Conservation (phyloP, 1,140 invertebrate species). For the Calephelis virginiensis region DNA sequence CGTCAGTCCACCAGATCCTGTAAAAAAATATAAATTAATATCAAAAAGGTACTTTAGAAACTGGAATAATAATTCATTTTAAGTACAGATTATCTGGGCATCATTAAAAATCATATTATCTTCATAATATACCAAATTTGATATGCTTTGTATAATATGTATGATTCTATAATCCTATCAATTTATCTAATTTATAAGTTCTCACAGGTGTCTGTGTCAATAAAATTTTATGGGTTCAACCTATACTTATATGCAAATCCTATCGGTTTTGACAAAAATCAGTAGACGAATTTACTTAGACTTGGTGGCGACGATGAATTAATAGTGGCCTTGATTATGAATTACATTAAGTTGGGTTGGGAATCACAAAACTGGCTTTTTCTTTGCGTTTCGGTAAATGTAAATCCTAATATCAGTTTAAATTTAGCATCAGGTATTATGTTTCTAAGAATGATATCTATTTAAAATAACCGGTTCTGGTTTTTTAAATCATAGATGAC, state of each 20-base stretch:
- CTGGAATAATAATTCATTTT: background rate
- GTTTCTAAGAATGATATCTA: too few species aligned
- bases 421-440: too few species aligned
- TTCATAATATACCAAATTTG: too few species aligned
- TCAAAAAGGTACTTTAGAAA: conserved; percentile 13
- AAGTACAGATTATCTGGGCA: too few species aligned
- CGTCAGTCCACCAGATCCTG: conserved; percentile 83
- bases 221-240: conserved; percentile 69
- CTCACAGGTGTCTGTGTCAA: conserved; percentile 62
- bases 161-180: conserved; percentile 50
- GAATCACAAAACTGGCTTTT: background rate
- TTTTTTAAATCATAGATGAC: too few species aligned
- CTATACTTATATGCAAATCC: conserved; percentile 62
- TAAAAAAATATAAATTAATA: conserved; percentile 32
- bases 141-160: conserved; percentile 1
- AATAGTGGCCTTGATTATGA: conserved; percentile 31
- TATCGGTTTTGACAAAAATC: conserved; percentile 46
- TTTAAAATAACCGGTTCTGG: too few species aligned
- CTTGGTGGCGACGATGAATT: conserved; percentile 62
- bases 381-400: background rate
- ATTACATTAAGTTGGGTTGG: background rate
- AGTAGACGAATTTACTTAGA: conserved; percentile 50
- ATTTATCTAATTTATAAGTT: conserved; percentile 60
- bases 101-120: too few species aligned
- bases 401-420: background rate